Evolutionary conservation across 2,797 vertebrate genomes (phyloP).

Genomic region (Pipistrellus nathusii): DNA sequence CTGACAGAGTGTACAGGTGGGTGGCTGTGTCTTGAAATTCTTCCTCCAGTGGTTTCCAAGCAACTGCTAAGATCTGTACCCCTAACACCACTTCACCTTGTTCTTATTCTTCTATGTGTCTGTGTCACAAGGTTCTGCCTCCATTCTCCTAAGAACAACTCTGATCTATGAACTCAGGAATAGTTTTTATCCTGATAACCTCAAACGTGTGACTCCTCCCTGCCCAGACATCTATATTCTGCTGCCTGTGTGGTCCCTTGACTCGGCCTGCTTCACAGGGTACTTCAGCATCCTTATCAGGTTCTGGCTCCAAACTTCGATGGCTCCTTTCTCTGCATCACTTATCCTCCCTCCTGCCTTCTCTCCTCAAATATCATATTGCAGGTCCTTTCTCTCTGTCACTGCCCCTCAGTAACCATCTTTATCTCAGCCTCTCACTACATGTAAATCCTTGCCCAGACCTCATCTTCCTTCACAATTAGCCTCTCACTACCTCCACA

Average conservation of each 20-base stretch:
- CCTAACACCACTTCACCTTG: background rate
- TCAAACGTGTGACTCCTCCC: background rate
- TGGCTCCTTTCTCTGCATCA: background rate
- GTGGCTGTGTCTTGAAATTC: too few relatives aligned
- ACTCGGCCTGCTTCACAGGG: background rate
- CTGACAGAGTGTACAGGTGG: background rate
- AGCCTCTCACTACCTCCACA: background rate
- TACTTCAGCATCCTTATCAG: background rate
- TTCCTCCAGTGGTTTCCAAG: background rate
- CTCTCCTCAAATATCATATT: background rate
- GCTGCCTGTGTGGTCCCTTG: rapidly evolving
- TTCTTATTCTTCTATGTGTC: background rate
- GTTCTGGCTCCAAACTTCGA: background rate
- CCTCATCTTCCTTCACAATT: background rate
- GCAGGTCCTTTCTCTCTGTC: background rate
- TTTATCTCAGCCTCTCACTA: background rate
- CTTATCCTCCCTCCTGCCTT: background rate
- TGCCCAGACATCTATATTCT: too few relatives aligned
- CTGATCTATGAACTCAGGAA: background rate
- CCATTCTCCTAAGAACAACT: background rate
- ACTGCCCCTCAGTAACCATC: background rate
- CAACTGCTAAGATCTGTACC: background rate
- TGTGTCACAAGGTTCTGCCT: background rate
- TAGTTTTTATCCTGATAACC: background rate
- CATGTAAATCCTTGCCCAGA: background rate